Evolutionary conservation across 2,888 invertebrate genomes (phyloP), one percentile per base, ranked within the genome.

Genomic region (Andrena flavipes): DNA sequence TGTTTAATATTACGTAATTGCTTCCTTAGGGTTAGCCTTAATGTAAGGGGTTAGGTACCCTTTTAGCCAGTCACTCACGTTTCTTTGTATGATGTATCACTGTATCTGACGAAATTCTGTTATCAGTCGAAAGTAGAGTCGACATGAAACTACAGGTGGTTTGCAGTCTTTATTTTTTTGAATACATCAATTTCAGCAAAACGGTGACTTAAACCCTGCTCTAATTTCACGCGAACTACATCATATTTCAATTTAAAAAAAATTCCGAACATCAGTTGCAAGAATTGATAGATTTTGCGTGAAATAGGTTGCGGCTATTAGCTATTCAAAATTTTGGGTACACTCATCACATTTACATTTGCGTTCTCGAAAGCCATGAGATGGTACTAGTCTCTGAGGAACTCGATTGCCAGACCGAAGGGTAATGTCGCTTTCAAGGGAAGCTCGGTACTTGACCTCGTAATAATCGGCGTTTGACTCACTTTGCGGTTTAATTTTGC

Each of bases 401-500:
- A 29, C 23, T 54, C 35, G 49, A 74, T 79, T 82, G 74, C 70
- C 70, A 35, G 74, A 73, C 67, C 48, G 10, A 23, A 16, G 35
- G 33, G 49, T 23, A 78, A 72, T 49, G 59, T 51, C 59, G 65
- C n/a, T 33, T 74, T 70, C 70, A 79, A 74, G 60, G 79, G 78
- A 51, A 51, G 72, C 77, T 60, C 2, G 60, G 64, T 33, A 65
- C 72, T 81, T 73, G 80, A 78, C 78, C 80, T 33, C 78, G 59
- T 65, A 67, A 65, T 70, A 73, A 82, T 69, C 65, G 65, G 69
- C 64, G 64, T 63, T 51, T 51, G 65, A 81, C 23, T 72, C 71
- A 62, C 60, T 54, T 30, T 54, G 60, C 59, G 71, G 71, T 62
- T 80, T 80, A 82, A 80, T 82, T 82, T 80, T 76, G 48, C 80